A percentile compares a stretch with the other conserved stretches of the same genome.
These are phyloP conservation scores for Watsonalla binaria DNA, from an alignment of 2,888 invertebrate genomes.

Conservation along the genomic window DNA sequence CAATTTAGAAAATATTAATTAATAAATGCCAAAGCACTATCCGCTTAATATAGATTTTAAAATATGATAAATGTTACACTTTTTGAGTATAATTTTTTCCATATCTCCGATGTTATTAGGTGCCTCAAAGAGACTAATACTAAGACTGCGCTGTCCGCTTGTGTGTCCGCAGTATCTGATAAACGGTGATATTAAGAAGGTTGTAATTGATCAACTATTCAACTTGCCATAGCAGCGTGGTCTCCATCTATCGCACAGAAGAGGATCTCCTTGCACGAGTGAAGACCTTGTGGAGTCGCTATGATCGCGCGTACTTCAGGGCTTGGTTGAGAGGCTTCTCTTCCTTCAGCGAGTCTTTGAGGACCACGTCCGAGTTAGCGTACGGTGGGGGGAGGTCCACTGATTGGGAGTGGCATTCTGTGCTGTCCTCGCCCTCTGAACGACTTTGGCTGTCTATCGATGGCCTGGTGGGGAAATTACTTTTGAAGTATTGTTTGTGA, in stretches of 20 bases:
- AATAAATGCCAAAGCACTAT: no score
- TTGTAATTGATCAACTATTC: no score
- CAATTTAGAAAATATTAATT: no score
- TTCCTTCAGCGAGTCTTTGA: slow-evolving; percentile 62
- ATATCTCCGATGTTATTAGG: no score
- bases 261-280: not conserved
- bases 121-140: no score
- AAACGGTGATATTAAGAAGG: no score
- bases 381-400: slow-evolving; percentile 21
- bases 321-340: slow-evolving; percentile 64
- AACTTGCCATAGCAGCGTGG: not conserved
- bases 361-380: slow-evolving; percentile 45
- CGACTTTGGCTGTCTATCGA: slow-evolving; percentile 31
- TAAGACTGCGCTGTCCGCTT: no score
- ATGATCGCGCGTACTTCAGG: slow-evolving; percentile 62
- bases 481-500: not conserved
- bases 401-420: slow-evolving; percentile 8
- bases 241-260: not conserved
- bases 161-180: no score
- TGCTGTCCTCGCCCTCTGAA: slow-evolving; percentile 33
- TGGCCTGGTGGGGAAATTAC: slow-evolving; percentile 20
- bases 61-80: no score
- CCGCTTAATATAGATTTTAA: no score
- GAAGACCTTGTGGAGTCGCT: slow-evolving; percentile 18
- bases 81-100: no score